phyloP scores from a whole-genome alignment of 92 coral and sea anemone genomes.

The Metridium senile region DNA sequence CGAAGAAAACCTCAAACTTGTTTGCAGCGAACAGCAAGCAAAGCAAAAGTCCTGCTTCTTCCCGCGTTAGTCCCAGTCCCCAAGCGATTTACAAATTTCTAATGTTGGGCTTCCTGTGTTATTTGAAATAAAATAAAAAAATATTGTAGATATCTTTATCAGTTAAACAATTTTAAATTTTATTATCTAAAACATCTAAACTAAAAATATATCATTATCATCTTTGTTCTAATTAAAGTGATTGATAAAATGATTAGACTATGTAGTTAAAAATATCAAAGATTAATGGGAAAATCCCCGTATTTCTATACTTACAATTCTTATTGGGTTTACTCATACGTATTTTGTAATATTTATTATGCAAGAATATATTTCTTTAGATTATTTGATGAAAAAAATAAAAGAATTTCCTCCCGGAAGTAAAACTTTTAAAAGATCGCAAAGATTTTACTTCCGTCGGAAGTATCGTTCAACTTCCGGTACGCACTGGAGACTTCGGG shows the following conservation, averaged over 20 bases:
- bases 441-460: conserved; percentile 9
- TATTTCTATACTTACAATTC: no score
- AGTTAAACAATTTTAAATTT: not conserved
- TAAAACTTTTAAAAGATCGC: not conserved
- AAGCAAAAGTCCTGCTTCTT: conserved; percentile 21
- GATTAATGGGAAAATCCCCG: no score
- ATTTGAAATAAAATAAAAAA: not conserved
- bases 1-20: conserved; percentile 10
- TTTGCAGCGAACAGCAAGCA: not conserved
- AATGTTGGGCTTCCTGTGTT: conserved; percentile 5
- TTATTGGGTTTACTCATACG: no score
- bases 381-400: not conserved
- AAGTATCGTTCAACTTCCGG: not conserved
- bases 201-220: no score
- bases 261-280: no score
- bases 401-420: not conserved
- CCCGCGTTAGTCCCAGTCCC: conserved; percentile 38
- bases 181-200: not conserved
- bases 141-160: not conserved
- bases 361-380: not conserved
- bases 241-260: no score
- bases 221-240: no score
- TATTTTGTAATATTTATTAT: no score
- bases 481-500: conserved; percentile 5
- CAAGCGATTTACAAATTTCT: not conserved